Evolutionary conservation across 2,888 invertebrate species (phyloP).

Genomic region (Caenorhabditis sulstoni): DNA sequence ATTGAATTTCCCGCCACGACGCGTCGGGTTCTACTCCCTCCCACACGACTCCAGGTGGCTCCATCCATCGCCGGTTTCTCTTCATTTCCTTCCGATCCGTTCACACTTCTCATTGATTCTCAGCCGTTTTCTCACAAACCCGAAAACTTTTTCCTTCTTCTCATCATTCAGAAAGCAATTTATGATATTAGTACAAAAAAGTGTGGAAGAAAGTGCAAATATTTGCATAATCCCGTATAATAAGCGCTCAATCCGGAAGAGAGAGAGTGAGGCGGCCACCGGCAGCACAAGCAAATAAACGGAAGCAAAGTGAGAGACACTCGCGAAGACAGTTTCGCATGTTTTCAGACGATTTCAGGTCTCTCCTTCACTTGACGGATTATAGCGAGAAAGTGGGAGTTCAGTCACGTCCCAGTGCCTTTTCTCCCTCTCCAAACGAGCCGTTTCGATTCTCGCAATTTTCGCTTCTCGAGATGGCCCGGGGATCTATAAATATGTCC

Average conservation of each 20-base stretch:
- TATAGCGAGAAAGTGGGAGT: too few species aligned
- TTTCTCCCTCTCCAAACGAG: too few species aligned
- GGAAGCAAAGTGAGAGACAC: neutral
- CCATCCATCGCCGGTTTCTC: too few species aligned
- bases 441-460: too few species aligned
- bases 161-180: conserved; percentile 19
- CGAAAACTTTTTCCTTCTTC: neutral
- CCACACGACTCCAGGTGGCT: too few species aligned
- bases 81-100: too few species aligned
- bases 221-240: conserved; percentile 42
- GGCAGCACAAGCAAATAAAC: conserved; percentile 8
- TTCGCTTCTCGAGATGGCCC: too few species aligned
- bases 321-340: conserved; percentile 11
- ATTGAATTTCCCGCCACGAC: too few species aligned
- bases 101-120: too few species aligned
- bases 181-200: conserved; percentile 29
- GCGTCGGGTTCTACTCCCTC: too few species aligned
- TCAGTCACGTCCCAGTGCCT: too few species aligned
- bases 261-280: too few species aligned
- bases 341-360: neutral
- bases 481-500: neutral
- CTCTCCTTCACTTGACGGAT: neutral
- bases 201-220: conserved; percentile 28
- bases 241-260: conserved; percentile 28
- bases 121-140: conserved; percentile 5